Percentiles rank a stretch among this genome's conserved stretches.
Conservation (phyloP, 2,113 vertebrate genomes). For the Nerophis lumbriciformis region DNA sequence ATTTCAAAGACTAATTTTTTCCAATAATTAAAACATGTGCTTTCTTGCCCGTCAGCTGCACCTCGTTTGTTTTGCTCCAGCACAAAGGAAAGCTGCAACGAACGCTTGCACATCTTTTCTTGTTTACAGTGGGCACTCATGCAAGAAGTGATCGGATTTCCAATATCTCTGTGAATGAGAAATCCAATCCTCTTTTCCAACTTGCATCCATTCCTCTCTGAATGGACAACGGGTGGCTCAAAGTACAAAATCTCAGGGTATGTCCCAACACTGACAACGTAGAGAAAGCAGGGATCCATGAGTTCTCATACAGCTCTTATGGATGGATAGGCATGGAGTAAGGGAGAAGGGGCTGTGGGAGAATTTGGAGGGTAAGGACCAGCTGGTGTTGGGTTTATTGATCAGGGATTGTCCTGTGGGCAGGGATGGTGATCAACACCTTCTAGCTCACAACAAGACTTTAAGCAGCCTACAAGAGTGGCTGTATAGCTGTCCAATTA, state of each 20-base stretch:
- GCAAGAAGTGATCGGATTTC: constrained; percentile 51
- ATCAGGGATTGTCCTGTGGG: constrained; percentile 43
- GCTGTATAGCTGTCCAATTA: background rate
- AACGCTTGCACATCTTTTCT: constrained; percentile 44
- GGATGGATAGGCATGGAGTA: background rate
- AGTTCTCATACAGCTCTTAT: constrained; percentile 49
- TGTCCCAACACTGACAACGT: constrained; percentile 28
- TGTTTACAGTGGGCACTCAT: constrained; percentile 53
- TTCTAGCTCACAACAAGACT: constrained; percentile 33
- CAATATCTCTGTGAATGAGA: constrained; percentile 39
- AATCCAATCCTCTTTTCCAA: constrained; percentile 31
- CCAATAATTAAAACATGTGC: constrained; percentile 28
- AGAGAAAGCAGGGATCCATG: constrained; percentile 40
- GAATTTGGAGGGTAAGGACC: constrained; percentile 58
- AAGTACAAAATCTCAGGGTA: constrained; percentile 25
- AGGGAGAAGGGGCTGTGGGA: constrained; percentile 53
- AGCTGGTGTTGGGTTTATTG: constrained; percentile 69
- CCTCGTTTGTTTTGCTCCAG: constrained; percentile 34
- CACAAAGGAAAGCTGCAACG: constrained; percentile 44
- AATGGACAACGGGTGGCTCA: constrained; percentile 37
- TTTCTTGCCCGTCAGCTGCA: constrained; percentile 18
- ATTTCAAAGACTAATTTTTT: background rate
- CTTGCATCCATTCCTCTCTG: constrained; percentile 12
- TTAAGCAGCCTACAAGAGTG: background rate
- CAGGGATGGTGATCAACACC: constrained; percentile 37